Conservation (phyloP, 2,888 invertebrate species). For the Caenorhabditis sp. region DNA sequence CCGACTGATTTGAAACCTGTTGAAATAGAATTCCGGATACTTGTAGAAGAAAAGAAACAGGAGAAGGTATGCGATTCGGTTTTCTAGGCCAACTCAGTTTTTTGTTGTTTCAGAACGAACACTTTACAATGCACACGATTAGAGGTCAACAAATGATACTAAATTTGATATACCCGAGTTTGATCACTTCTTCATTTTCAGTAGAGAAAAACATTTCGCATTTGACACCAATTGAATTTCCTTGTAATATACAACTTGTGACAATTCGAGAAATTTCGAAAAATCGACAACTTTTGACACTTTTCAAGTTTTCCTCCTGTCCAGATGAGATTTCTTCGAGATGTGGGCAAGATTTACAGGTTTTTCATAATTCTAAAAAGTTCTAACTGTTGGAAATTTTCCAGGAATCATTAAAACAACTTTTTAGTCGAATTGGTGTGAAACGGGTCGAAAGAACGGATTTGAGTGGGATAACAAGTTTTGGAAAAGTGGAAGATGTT, state of each 20-base stretch:
- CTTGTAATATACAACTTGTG: conserved; percentile 51
- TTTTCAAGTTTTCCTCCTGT: conserved; percentile 31
- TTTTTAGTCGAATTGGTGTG: conserved; percentile 14
- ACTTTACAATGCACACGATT: background rate
- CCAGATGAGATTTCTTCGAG: conserved; percentile 1
- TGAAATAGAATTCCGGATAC: conserved; percentile 23
- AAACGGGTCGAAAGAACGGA: conserved; percentile 27
- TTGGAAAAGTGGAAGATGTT: conserved; percentile 10
- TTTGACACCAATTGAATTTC: conserved; percentile 30
- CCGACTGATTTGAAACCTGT: conserved; percentile 53
- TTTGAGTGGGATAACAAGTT: conserved; percentile 24
- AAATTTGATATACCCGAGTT: conserved; percentile 18
- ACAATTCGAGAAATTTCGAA: conserved; percentile 35
- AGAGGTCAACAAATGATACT: background rate
- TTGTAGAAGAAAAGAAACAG: background rate
- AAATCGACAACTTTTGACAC: conserved; percentile 21
- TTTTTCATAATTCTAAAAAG: too few species aligned
- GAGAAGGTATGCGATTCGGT: background rate
- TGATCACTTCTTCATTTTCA: background rate
- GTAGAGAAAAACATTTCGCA: conserved; percentile 15
- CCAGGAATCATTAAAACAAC: conserved; percentile 15
- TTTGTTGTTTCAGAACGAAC: background rate
- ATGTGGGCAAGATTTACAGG: conserved; percentile 24
- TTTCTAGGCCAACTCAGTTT: too few species aligned
- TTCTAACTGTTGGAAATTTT: too few species aligned